phyloP scores from a whole-genome alignment of 2,113 vertebrate species.

The Egretta garzetta region DNA sequence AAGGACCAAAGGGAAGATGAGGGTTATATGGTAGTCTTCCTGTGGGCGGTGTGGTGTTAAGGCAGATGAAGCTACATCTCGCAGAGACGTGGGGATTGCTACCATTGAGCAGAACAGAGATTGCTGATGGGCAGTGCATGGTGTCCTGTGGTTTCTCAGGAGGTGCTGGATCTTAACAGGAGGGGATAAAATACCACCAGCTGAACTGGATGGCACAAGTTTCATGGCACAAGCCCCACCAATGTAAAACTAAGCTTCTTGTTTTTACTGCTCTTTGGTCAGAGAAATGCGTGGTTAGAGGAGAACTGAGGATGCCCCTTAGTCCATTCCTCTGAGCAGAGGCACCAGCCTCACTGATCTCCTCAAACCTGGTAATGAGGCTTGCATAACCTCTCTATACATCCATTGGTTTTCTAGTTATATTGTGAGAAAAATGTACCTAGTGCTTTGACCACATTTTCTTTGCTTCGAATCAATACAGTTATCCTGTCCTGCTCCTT shows the following conservation, averaged over 20 bases:
- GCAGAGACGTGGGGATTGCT: not conserved
- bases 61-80: rapidly evolving
- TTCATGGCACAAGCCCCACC: not conserved
- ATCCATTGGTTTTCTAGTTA: rapidly evolving
- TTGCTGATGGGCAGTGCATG: rapidly evolving
- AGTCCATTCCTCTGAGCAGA: not conserved
- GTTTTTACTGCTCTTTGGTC: not conserved
- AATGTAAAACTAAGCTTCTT: not conserved
- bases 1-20: not conserved
- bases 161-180: not conserved
- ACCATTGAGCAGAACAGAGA: not conserved
- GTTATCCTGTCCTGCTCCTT: not conserved
- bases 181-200: not conserved
- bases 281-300: not conserved
- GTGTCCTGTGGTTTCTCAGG: not conserved
- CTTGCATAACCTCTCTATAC: not conserved
- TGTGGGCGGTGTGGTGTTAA: too few relatives aligned
- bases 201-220: not conserved
- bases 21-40: not conserved
- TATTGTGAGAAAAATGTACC: not conserved
- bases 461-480: not conserved
- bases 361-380: not conserved
- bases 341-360: not conserved
- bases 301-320: not conserved
- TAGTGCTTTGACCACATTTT: not conserved